These are phyloP conservation scores for Carterocephalus palaemon DNA, from an alignment of 2,888 invertebrate genomes.

Conservation along the genomic window DNA sequence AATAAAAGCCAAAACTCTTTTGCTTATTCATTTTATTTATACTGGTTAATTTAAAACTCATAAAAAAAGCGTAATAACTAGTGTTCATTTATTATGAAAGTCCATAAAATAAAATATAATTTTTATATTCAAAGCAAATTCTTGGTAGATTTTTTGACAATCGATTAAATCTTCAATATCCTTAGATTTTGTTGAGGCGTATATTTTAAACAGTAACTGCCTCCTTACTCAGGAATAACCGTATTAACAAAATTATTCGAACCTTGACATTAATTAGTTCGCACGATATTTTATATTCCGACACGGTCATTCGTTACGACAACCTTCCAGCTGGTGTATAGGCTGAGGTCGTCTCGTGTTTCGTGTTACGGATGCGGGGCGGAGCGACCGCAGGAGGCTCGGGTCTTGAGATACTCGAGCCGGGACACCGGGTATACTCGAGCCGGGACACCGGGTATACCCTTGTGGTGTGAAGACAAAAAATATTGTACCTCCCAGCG, in stretches of 20 bases:
- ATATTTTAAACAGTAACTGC: too few relatives aligned
- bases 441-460: slow-evolving; percentile 5
- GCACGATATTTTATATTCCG: slow-evolving; percentile 18
- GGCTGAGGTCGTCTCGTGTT: slow-evolving; percentile 20
- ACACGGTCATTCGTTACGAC: slow-evolving; percentile 23
- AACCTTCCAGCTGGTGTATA: slow-evolving; percentile 10
- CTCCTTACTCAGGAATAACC: too few relatives aligned
- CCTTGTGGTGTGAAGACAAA: slow-evolving; percentile 37
- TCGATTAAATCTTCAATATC: too few relatives aligned
- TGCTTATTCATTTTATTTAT: too few relatives aligned
- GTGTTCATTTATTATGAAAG: too few relatives aligned
- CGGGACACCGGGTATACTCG: slow-evolving; percentile 3
- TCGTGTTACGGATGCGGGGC: slow-evolving; percentile 27
- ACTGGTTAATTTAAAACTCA: too few relatives aligned
- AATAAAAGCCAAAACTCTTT: too few relatives aligned
- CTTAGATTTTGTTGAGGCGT: too few relatives aligned
- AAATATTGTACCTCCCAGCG: slow-evolving; percentile 40
- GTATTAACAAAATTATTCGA: slow-evolving; percentile 5
- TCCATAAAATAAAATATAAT: too few relatives aligned
- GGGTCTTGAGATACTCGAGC: slow-evolving; percentile 2
- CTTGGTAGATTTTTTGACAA: too few relatives aligned
- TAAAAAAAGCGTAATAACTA: too few relatives aligned
- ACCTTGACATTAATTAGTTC: slow-evolving; percentile 19
- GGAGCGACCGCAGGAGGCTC: slow-evolving; percentile 30
- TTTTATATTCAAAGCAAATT: too few relatives aligned